Conservation (phyloP, 2,113 vertebrate genomes). For the Capreolus pygargus region DNA sequence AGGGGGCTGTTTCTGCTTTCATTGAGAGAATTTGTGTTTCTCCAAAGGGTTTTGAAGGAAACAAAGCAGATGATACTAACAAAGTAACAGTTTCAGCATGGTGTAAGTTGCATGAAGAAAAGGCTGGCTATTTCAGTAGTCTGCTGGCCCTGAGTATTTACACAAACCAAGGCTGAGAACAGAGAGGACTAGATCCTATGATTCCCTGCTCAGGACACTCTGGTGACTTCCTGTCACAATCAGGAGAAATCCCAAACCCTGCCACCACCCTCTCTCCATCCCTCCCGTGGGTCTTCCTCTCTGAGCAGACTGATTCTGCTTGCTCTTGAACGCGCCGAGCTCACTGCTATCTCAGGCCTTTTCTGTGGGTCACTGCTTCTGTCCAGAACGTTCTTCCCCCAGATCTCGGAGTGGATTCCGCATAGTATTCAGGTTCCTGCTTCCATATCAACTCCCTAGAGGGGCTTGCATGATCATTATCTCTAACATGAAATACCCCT, state of each 20-base stretch:
- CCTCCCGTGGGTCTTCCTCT: background rate
- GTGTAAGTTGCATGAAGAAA: background rate
- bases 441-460: background rate
- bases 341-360: background rate
- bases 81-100: background rate
- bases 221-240: background rate
- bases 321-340: background rate
- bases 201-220: background rate
- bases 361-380: background rate
- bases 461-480: background rate
- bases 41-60: background rate
- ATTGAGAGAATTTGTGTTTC: background rate
- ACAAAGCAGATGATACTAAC: background rate
- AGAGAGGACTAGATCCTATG: background rate
- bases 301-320: accelerated
- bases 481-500: background rate
- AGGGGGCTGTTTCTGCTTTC: background rate
- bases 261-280: accelerated
- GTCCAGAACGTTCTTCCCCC: background rate
- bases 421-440: background rate
- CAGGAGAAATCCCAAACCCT: background rate
- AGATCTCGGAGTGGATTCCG: background rate
- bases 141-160: background rate
- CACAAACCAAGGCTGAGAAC: background rate
- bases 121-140: background rate